Conservation (phyloP, 2,113 vertebrate genomes). For the Dolichotis patagonum region DNA sequence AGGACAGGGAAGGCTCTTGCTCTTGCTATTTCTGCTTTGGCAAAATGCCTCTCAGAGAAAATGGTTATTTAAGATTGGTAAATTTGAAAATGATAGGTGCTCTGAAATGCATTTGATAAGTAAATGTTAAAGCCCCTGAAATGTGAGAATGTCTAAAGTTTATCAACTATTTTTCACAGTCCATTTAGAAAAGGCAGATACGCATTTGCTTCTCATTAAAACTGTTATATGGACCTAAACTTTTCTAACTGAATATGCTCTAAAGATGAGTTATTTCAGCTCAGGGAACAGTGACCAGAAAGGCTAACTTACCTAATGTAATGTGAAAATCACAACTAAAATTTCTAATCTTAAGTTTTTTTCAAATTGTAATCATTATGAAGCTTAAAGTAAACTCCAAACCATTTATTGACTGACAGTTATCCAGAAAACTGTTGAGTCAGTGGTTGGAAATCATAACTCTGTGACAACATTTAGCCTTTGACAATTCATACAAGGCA, state of each 20-base stretch:
- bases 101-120: slow-evolving; percentile 30
- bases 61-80: slow-evolving; percentile 2
- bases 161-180: background rate
- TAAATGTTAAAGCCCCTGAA: background rate
- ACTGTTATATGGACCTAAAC: background rate
- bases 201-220: slow-evolving; percentile 51
- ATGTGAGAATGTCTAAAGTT: slow-evolving; percentile 11
- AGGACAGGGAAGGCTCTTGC: background rate
- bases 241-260: background rate
- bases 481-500: slow-evolving; percentile 23
- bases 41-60: background rate
- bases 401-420: slow-evolving; percentile 15
- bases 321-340: background rate
- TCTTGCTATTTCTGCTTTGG: slow-evolving; percentile 18
- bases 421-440: background rate
- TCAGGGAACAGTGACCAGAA: slow-evolving; percentile 30
- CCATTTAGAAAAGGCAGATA: background rate
- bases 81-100: background rate
- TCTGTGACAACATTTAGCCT: slow-evolving; percentile 16
- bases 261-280: slow-evolving; percentile 35
- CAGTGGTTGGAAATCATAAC: background rate
- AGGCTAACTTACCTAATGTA: slow-evolving; percentile 9
- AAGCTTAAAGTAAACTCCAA: background rate
- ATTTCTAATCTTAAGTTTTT: slow-evolving; percentile 33
- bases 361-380: background rate